Percentiles rank a stretch among this genome's conserved stretches.
These are phyloP conservation scores for Tachystola acroxantha DNA, from an alignment of 2,888 invertebrate species.

Conservation along the genomic window DNA sequence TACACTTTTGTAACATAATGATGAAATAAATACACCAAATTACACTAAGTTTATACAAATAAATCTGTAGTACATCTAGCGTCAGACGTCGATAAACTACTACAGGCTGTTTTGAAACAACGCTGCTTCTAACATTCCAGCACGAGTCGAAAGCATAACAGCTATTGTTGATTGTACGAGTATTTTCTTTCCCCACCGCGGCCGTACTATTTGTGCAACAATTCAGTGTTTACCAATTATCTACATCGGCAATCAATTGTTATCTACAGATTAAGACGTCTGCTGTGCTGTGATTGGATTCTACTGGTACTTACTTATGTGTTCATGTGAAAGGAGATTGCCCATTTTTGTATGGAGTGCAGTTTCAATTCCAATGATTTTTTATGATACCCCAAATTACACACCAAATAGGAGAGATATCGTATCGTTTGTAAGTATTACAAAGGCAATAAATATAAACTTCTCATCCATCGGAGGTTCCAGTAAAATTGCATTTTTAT, in stretches of 20 bases:
- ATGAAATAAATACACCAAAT: not conserved
- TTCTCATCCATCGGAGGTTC: too few relatives aligned
- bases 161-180: constrained; percentile 55
- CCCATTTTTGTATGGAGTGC: too few relatives aligned
- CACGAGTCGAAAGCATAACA: constrained; percentile 50
- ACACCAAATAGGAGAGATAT: too few relatives aligned
- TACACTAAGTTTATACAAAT: not conserved
- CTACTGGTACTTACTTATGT: not conserved
- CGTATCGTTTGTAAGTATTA: too few relatives aligned
- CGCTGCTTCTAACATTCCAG: constrained; percentile 43
- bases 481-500: too few relatives aligned
- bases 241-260: constrained; percentile 52
- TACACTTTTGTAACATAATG: constrained; percentile 30
- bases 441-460: too few relatives aligned
- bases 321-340: too few relatives aligned
- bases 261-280: constrained; percentile 40
- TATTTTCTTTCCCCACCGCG: constrained; percentile 49
- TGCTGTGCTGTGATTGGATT: constrained; percentile 14
- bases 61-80: constrained; percentile 9
- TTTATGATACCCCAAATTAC: too few relatives aligned
- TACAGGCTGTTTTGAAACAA: constrained; percentile 24
- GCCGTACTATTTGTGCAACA: constrained; percentile 51
- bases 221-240: constrained; percentile 68
- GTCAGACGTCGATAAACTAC: constrained; percentile 6
- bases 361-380: too few relatives aligned